Base-by-base conservation (phyloP, 2,888 invertebrate species). In the Automeris io region DNA sequence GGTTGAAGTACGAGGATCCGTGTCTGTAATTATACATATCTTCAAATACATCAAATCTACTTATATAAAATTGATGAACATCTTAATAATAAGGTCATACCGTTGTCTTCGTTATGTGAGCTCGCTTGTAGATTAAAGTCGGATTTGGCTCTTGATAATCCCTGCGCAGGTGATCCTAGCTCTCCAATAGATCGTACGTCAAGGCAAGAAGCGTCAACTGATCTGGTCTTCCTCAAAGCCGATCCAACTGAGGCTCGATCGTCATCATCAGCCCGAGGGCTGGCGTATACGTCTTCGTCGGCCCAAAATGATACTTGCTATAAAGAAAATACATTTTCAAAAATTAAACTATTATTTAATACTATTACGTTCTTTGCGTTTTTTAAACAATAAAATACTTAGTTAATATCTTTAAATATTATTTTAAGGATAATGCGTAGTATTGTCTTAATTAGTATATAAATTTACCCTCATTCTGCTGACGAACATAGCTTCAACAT, bases 201-300 rank as follows among this genome's bases (percentile, higher is more conserved):
- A 46, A 95, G 87, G 61, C 94, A 95, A 2, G 95, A 95, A 2
- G 95, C 95, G 65, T 96, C 96, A 77, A 96, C 94, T 46, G 95
- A 95, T 62, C 95, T 91, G 7, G 95, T 95, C 78, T 96, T 96
- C 56, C 96, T 88, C 54, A 95, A 74, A 55, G 94, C 94, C 2
- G 95, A 94, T 23, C 91, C 91, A 45, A 94, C 88, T 35, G 94
- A 94, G 24, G 91, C 88, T 24, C 91, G 78, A 61, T 93, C 93
- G 36, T 90, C 89, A 11, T 95, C 95, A 47, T 95, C 95, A 1
- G 59, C 57, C 22, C 90, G 79, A 5, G 91, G 91, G 54, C 89
- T 90, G 11, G 91, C 90, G 67, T 91, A 91, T 8, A 91, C 87
- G 45, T 93, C 93, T 54, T 93, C 93, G 49, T 93, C 93, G 41